These are phyloP conservation scores for Sebastes reedi DNA, from an alignment of 2,797 vertebrate genomes.

Conservation along the genomic window DNA sequence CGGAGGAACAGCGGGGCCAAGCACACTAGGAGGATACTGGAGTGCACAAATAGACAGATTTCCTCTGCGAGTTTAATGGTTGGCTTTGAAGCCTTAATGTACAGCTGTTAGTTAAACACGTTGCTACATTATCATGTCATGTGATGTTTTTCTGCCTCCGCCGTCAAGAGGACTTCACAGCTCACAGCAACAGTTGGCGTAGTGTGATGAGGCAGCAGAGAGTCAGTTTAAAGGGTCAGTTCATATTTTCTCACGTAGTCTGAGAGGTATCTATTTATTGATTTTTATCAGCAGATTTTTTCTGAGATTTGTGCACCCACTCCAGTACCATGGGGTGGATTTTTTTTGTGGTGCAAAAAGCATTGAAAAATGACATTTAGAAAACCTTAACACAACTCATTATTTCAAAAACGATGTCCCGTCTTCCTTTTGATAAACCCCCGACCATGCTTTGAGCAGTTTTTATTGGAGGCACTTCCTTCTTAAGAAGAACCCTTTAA, in stretches of 20 bases:
- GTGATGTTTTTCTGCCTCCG: slow-evolving; percentile 44
- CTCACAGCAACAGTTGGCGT: slow-evolving; percentile 29
- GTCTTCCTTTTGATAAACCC: background rate
- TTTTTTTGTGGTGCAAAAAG: background rate
- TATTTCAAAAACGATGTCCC: background rate
- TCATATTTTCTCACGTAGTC: background rate
- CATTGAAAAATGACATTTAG: background rate
- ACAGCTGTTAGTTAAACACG: slow-evolving; percentile 4
- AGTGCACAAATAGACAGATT: background rate
- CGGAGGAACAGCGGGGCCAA: slow-evolving; percentile 15
- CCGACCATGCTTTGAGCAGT: background rate
- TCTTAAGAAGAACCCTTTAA: background rate
- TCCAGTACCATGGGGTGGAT: background rate
- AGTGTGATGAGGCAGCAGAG: slow-evolving; percentile 30
- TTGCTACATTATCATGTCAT: slow-evolving; percentile 35
- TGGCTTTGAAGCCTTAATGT: background rate
- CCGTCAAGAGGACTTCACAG: slow-evolving; percentile 41
- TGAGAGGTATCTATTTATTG: background rate
- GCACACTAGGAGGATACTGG: background rate
- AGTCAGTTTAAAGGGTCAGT: background rate
- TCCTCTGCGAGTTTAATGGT: background rate
- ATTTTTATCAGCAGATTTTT: background rate
- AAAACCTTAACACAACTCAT: background rate
- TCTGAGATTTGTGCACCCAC: background rate
- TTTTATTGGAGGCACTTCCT: background rate